A percentile compares a stretch with the other conserved stretches of the same genome.
Evolutionary conservation across 1,140 invertebrate genomes (phyloP).

Genomic region (Neodiprion pinetum): DNA sequence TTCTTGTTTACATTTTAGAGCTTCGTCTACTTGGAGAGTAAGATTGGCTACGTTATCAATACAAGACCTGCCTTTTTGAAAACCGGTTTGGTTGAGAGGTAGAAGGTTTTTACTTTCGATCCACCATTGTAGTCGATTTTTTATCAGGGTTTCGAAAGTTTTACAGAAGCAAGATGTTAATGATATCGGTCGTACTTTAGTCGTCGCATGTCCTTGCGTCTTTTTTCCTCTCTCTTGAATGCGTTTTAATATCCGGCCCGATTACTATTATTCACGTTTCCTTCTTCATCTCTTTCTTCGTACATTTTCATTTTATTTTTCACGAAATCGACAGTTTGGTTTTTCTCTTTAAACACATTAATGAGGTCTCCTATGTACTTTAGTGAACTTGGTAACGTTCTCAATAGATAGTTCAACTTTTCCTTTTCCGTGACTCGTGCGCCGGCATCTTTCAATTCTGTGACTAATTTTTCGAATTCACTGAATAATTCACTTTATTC

Average conservation of each 20-base stretch:
- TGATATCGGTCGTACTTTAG: too few species aligned
- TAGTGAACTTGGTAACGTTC: slow-evolving; percentile 36
- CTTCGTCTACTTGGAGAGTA: too few species aligned
- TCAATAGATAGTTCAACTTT: slow-evolving; percentile 48
- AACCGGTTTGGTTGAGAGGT: too few species aligned
- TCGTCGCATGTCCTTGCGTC: too few species aligned
- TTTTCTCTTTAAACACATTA: slow-evolving; percentile 16
- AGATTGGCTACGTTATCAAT: too few species aligned
- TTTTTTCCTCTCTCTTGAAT: slow-evolving; percentile 16
- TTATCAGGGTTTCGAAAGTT: too few species aligned
- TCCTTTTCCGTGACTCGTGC: slow-evolving; percentile 33
- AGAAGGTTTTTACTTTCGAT: too few species aligned
- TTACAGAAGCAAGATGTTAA: too few species aligned
- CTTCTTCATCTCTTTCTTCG: slow-evolving; percentile 5
- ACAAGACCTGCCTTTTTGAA: too few species aligned
- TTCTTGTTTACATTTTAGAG: too few species aligned
- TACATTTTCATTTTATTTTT: slow-evolving; percentile 27
- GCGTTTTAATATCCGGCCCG: slow-evolving; percentile 13
- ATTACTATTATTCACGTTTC: slow-evolving; percentile 12
- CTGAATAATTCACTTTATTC: slow-evolving; percentile 32
- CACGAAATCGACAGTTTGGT: slow-evolving; percentile 22
- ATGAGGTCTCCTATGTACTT: slow-evolving; percentile 45
- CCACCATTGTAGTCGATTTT: too few species aligned
- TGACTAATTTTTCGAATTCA: slow-evolving; percentile 40
- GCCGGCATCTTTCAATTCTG: slow-evolving; percentile 37